Evolutionary conservation across 37 sponge, comb jelly and placozoan species (phyloP), one percentile per base, ranked within the genome.

Genomic region (Aplysina aerophoba): DNA sequence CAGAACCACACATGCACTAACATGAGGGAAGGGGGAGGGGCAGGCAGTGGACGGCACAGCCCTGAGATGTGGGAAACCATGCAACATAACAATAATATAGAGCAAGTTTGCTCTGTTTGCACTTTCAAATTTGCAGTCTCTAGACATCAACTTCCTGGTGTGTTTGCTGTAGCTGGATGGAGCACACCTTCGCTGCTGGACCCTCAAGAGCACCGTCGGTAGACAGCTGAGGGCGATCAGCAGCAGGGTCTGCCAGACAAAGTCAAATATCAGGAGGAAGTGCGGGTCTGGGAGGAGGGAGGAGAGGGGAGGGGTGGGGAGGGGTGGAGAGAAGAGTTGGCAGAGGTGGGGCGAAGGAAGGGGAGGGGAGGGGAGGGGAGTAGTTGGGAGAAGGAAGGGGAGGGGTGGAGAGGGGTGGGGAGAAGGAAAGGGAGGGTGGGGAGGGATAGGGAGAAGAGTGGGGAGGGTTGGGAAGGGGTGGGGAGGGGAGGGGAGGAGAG

Each of bases 131-230:
- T 30, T 35, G 34, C 93, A 93, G 67, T 93, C 89, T 66, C 93
- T 89, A 57, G 89, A 85, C 85, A 87, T 89, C 19, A 85, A 87
- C 74, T 87, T 65, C 41, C 84, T 89, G 59, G 89, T 84, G 57
- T 95, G 86, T 84, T 97, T 97, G 36, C 92, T 84, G 73, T 97
- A 97, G 81, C 87, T 93, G 59, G 98, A 89, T 19, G 95, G 98
- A 39, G 95, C 95, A 91, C 87, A 97, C 59, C 85, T 41, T 55
- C 81, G 62, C 22, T 87, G 86, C 78, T 85, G 75, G 34, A 91
- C 79, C 82, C 93, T 95, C 63, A 91, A 68, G 27, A 93, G 66
- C 75, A 89, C 87, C 55, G 95, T 81, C 33, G 98, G 98, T 16
- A 95, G 38, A 54, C 95, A 95, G 39, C 93, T 93, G 24, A 88